Evolutionary conservation across 2,888 invertebrate species (phyloP).

Genomic region (Ennomos erosarius): DNA sequence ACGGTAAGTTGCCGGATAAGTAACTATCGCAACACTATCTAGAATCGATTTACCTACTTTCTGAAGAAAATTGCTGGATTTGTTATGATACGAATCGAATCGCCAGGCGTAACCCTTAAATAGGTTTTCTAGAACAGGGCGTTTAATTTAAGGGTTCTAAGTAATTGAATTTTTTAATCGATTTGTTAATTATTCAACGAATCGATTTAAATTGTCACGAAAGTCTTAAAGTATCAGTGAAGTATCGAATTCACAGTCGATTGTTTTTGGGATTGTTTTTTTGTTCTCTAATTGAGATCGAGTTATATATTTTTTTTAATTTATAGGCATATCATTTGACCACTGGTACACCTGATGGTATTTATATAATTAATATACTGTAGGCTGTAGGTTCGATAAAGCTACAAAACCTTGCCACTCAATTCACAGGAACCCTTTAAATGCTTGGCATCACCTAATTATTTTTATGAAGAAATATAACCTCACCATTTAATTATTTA

Average conservation of each 20-base stretch:
- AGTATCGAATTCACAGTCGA: too few relatives aligned
- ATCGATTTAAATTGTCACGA: conserved; percentile 13
- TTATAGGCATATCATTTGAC: too few relatives aligned
- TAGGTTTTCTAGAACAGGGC: conserved; percentile 12
- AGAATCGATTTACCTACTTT: conserved; percentile 14
- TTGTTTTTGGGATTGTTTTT: too few relatives aligned
- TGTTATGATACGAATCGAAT: conserved; percentile 16
- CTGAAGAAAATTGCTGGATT: conserved; percentile 18
- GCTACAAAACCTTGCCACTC: too few relatives aligned
- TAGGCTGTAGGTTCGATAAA: too few relatives aligned
- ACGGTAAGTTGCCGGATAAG: not conserved
- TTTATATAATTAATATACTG: too few relatives aligned
- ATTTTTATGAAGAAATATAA: conserved; percentile 7
- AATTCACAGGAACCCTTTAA: too few relatives aligned
- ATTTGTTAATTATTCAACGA: conserved; percentile 21
- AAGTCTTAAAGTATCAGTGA: conserved; percentile 3
- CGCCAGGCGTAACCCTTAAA: not conserved
- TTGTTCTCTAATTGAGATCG: too few relatives aligned
- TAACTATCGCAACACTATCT: conserved; percentile 3
- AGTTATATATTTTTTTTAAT: too few relatives aligned
- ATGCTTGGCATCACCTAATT: too few relatives aligned
- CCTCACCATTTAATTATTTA: conserved; percentile 2
- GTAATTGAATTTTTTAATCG: conserved; percentile 20
- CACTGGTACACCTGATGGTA: too few relatives aligned
- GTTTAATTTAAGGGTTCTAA: conserved; percentile 1